Evolutionary conservation across 2,888 invertebrate species (phyloP), one percentile per base, ranked within the genome.

Genomic region (Dryomyza anilis): DNA sequence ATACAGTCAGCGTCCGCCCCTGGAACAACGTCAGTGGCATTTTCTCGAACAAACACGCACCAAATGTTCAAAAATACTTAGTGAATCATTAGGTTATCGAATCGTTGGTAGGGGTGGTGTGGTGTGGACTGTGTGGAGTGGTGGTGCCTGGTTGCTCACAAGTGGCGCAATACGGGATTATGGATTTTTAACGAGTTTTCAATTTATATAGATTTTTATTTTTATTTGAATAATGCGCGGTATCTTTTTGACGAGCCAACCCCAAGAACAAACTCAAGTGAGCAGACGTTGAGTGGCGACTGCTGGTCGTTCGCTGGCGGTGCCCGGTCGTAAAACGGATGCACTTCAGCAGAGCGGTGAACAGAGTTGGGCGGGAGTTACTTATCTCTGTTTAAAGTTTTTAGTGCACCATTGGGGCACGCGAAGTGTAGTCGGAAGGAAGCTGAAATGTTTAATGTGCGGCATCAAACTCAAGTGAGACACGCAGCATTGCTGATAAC

Each of bases 111-210:
- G 23, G 10, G 50, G 12, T 10, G 60, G 25, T 23, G 52, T 1
- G 1, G 52, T 36, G 25, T 19, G 27, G 27, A 39, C 5, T 19
- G 33, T 14, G 23, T 10, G 19, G 29, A 27, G 39, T 14, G 16
- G 16, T 30, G 23, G 52, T 3, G 10, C 14, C 19, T 16, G 33
- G 33, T 16, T 14, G 43, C 6, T 53, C 43, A 61, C 52, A 61
- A 53, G 61, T 61, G 61, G 53, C 52, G n/a, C 27, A 43, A 53
- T 58, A 2, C 68, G 68, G 71, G 74, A 82, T 82, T 82, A 82
- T 81, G 82, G 79, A 77, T 82, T 81, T 81, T 81, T 81, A 81
- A 81, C 81, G 82, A 82, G 80, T 81, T 80, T 81, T 81, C 81
- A 79, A 79, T 79, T 80, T 80, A 80, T 77, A 65, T 70, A 67